Conservation (phyloP, 2,888 invertebrate species). For the Anodontia alba region DNA sequence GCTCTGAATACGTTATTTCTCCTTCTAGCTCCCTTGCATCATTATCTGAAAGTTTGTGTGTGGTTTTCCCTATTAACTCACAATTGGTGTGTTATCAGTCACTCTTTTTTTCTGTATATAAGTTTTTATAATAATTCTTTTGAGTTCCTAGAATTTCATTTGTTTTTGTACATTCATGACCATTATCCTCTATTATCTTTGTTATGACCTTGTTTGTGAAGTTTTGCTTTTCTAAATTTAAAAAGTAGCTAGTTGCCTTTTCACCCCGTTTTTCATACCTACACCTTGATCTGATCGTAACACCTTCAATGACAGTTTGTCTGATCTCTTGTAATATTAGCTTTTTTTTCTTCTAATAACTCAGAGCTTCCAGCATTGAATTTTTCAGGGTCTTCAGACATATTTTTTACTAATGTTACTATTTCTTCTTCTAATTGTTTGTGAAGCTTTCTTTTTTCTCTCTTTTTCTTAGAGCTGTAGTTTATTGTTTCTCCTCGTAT, state of each 20-base stretch:
- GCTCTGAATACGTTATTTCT: not conserved
- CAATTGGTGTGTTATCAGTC: not conserved
- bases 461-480: no score
- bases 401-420: not conserved
- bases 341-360: not conserved
- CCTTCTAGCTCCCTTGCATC: not conserved
- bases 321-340: not conserved
- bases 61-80: not conserved
- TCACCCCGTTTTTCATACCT: conserved; percentile 1
- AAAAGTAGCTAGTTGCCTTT: not conserved
- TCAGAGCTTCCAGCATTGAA: not conserved
- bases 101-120: not conserved
- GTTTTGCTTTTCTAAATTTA: not conserved
- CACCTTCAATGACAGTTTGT: not conserved
- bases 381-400: not conserved
- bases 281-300: conserved; percentile 1
- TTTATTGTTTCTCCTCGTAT: no score
- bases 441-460: no score
- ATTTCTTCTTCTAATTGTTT: conserved; percentile 14
- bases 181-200: no score
- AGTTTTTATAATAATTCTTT: not conserved
- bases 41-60: not conserved
- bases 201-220: no score
- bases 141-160: not conserved
- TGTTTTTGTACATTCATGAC: not conserved